phyloP scores from a whole-genome alignment of 2,888 invertebrate genomes.

The Epinotia brunnichana region DNA sequence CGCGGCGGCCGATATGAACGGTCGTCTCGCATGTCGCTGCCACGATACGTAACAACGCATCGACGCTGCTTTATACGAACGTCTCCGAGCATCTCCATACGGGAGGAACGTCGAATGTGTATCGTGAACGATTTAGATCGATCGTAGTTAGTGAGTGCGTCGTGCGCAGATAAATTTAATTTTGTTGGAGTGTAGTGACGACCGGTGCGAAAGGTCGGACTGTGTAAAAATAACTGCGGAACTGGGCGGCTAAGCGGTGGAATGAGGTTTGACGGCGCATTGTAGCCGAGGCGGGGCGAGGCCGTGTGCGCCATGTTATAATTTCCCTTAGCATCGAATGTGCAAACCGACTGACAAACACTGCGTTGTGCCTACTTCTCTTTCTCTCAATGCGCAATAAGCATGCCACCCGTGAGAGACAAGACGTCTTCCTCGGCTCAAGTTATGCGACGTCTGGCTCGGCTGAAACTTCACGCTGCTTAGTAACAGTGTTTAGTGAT shows the following conservation, averaged over 20 bases:
- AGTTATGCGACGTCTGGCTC: constrained; percentile 21
- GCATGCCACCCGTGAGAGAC: constrained; percentile 60
- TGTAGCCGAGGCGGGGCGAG: constrained; percentile 82
- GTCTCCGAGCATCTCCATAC: constrained; percentile 52
- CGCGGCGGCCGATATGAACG: constrained; percentile 84
- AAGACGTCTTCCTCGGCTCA: constrained; percentile 43
- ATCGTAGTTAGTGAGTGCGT: constrained; percentile 72
- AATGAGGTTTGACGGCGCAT: constrained; percentile 84
- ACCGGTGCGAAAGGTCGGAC: constrained; percentile 83
- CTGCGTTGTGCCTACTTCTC: constrained; percentile 75
- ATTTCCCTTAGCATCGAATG: constrained; percentile 82
- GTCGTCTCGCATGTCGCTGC: constrained; percentile 65
- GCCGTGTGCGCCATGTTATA: constrained; percentile 82
- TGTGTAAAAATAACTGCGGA: constrained; percentile 84
- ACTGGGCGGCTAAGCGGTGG: constrained; percentile 82
- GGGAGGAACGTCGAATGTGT: constrained; percentile 53
- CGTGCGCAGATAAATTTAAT: constrained; percentile 69
- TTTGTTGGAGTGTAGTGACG: constrained; percentile 78
- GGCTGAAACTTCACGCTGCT: constrained; percentile 27
- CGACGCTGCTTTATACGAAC: constrained; percentile 51
- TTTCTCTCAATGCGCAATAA: constrained; percentile 73
- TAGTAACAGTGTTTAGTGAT: constrained; percentile 31
- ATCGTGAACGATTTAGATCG: constrained; percentile 59
- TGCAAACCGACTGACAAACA: constrained; percentile 77
- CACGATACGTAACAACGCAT: constrained; percentile 21